Evolutionary conservation across 2,888 invertebrate species (phyloP), one percentile per base, ranked within the genome.

Genomic region (Hemicrepidius hirtus): DNA sequence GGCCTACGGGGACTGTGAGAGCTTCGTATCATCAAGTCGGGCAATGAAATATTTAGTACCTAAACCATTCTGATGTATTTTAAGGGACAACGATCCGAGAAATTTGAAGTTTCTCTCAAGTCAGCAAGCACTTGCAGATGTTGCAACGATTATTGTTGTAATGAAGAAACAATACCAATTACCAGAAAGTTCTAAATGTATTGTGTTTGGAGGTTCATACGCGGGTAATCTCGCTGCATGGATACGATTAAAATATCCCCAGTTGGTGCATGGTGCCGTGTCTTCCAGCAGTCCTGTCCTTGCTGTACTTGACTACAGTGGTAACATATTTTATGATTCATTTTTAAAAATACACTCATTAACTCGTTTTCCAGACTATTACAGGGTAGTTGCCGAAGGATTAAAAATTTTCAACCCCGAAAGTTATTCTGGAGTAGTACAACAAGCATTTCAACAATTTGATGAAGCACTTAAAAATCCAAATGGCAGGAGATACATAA

Each of bases 161-260:
- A 95, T 95, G 91, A 94, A 93, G 77, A 82, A 85, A 0, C 84
- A 90, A 76, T 90, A 91, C 80, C 88, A 91, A 44, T 86, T 95
- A 20, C 83, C 87, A 4, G 83, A 85, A 0, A 85, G 88, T 12
- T 88, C 89, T 18, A 95, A 94, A 85, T 97, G 97, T 96, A 93
- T 98, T 75, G 93, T 93, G 0, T 98, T 98, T 85, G 98, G 98
- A 12, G 98, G 98, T 1, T 97, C 97, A 0, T 98, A 98, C 85
- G 94, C 98, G 0, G 98, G 97, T 0, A 94, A 96, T 0, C 86
- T 98, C 78, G 95, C 97, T 3, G 97, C 97, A 3, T 98, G 98
- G 98, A 84, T 92, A 67, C 88, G 97, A 50, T 87, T 92, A 63
- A 97, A 97, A 85, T 98, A 97, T 86, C 97, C 98, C 0, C 93